Evolutionary conservation across 2,797 vertebrate species (phyloP).

Genomic region (Emys orbicularis): DNA sequence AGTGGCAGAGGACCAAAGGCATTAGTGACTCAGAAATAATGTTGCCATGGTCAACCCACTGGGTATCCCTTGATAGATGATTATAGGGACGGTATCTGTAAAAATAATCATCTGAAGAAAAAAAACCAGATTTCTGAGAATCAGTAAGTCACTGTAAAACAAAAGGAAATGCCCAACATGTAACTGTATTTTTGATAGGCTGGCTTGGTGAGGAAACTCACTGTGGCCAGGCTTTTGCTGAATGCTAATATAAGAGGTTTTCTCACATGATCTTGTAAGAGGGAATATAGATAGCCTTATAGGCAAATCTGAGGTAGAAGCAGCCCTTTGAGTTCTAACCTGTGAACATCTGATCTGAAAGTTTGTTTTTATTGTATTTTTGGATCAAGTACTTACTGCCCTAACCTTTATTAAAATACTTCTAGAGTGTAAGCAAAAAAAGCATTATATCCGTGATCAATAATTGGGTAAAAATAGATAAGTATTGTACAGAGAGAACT

Average conservation of each 20-base stretch:
- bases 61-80: neutral
- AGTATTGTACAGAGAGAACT: neutral
- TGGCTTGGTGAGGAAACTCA: neutral
- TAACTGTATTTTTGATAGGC: conserved; percentile 36
- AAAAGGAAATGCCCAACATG: conserved; percentile 26
- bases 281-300: neutral
- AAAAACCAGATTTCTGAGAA: conserved; percentile 44
- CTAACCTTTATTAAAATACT: neutral
- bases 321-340: neutral
- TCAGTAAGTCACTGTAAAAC: conserved; percentile 58
- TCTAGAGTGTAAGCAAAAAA: neutral
- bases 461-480: conserved; percentile 46
- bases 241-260: neutral
- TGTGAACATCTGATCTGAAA: neutral
- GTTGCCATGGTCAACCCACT: conserved; percentile 31
- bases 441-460: neutral
- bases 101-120: conserved; percentile 67
- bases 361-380: neutral
- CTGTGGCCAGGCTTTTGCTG: neutral
- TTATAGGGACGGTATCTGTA: conserved; percentile 46
- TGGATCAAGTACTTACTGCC: neutral
- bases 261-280: neutral
- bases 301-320: neutral
- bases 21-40: neutral
- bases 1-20: neutral